Evolutionary conservation across 2,797 vertebrate species (phyloP), one percentile per base, ranked within the genome.

Genomic region (Esox lucius): DNA sequence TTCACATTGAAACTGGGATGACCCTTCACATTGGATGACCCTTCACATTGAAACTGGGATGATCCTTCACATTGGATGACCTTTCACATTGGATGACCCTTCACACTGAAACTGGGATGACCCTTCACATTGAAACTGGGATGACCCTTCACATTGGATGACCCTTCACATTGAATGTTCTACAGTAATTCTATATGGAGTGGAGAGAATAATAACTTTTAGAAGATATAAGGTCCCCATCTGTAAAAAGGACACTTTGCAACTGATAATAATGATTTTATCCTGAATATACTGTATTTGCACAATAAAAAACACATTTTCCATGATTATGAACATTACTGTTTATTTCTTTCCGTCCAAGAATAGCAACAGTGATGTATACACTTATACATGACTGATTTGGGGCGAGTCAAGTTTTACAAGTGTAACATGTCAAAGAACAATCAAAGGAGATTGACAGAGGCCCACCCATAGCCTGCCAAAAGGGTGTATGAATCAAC

Each of bases 271-370:
- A 95, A 95, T 95, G 96, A 95, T 85, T 92, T 98, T 97, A 97
- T 98, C 97, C 93, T 95, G 93, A 95, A 96, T 96, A 96, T 95
- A 95, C 92, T 94, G 93, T 90, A 94, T 96, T 94, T 95, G 93
- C 94, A 97, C 96, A 96, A 94, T 91, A 95, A 95, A 94, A 93
- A 91, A 95, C 95, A 96, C 80, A 88, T 90, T 74, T 87, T 92
- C 87, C 88, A 91, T 91, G 93, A 96, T 94, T 96, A 96, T 95
- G 95, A 96, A 97, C 89, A 93, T 84, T 39, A 39, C 78, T 79
- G 48, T 81, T 86, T 91, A 90, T 89, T 92, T 70, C 62, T 66
- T 80, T 73, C 73, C 73, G n/a, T 70, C 73, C 73, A 11, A 85
- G 79, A 85, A 86, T 75, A 87, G 93, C 93, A 93, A 94, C 87